Conservation (phyloP, 2,797 vertebrate species). For the Danio aesculapii region DNA sequence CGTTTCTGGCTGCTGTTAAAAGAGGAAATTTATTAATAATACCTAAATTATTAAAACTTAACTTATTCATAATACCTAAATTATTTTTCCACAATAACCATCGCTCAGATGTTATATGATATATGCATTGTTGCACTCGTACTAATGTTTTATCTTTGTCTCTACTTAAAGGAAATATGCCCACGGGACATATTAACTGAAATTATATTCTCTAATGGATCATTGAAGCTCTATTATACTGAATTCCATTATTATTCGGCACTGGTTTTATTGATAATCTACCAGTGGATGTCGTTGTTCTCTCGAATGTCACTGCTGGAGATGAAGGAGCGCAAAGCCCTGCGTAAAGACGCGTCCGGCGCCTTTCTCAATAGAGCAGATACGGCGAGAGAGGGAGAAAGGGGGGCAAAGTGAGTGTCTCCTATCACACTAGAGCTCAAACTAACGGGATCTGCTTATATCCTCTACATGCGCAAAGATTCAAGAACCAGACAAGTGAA, state of each 20-base stretch:
- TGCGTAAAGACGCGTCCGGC: slow-evolving; percentile 71
- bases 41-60: no score
- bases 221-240: neutral
- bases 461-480: slow-evolving; percentile 60
- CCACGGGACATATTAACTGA: neutral
- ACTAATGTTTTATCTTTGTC: no score
- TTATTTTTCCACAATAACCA: no score
- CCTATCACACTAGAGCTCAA: slow-evolving; percentile 32
- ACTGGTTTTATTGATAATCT: slow-evolving; percentile 74
- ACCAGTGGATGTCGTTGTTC: slow-evolving; percentile 89
- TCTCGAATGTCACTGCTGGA: slow-evolving; percentile 80
- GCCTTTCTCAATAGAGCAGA: slow-evolving; percentile 67
- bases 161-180: neutral
- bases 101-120: no score
- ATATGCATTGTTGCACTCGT: no score
- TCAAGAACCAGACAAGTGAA: slow-evolving; percentile 67
- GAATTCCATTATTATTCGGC: slow-evolving; percentile 22
- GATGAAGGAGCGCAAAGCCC: slow-evolving; percentile 78
- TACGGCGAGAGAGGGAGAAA: slow-evolving; percentile 70
- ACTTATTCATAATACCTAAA: no score
- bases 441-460: slow-evolving; percentile 68
- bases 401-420: slow-evolving; percentile 64
- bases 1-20: no score
- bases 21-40: no score
- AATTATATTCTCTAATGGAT: neutral